Base-by-base conservation (phyloP, 2,113 vertebrate genomes). In the Heterotis niloticus region DNA sequence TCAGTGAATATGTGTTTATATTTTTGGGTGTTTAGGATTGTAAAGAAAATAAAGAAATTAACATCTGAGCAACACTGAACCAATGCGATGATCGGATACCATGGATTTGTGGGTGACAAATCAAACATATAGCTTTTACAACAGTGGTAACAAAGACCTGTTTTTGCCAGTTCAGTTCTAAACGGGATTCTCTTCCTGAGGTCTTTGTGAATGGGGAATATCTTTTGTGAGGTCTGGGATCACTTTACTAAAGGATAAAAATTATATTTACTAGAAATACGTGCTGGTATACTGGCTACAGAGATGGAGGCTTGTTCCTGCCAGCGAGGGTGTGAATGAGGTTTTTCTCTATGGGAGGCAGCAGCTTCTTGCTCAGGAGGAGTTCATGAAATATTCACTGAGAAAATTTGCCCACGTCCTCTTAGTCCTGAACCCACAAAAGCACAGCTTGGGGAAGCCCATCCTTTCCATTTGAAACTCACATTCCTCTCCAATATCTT, bases 321-420 rank as follows among this genome's bases (percentile, higher is more conserved):
- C 24, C 69, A 72, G 17, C 4, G 13, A 24, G 12, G 10, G 54
- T 52, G 18, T 14, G 44, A 12, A 34, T 74, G 72, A 74, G 23
- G 14, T 14, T 74, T 74, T 74, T n/a, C 24, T 51, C 60, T 65
- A 17, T 65, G 60, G 51, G 56, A 75, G 57, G 29, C 26, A 29
- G 59, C 75, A 64, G 60, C 20, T 76, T 65, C 60, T 24, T 18
- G 29, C 75, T 65, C 75, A 52, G 75, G 60, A 65, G 60, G 75
- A 7, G 75, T 60, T 76, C 62, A 76, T 76, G 62, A 76, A 76
- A 76, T 76, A 76, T 76, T 76, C 75, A 76, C 69, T 72, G 69
- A 16, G 11, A 54, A 34, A 72, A 72, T 5, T 51, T 23, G 69
- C 69, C 11, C 54, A 51, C n/a, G 12, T 9, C 23, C 69, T 23